These are phyloP conservation scores for Eristalis tenax DNA, from an alignment of 2,888 invertebrate genomes.

Conservation along the genomic window DNA sequence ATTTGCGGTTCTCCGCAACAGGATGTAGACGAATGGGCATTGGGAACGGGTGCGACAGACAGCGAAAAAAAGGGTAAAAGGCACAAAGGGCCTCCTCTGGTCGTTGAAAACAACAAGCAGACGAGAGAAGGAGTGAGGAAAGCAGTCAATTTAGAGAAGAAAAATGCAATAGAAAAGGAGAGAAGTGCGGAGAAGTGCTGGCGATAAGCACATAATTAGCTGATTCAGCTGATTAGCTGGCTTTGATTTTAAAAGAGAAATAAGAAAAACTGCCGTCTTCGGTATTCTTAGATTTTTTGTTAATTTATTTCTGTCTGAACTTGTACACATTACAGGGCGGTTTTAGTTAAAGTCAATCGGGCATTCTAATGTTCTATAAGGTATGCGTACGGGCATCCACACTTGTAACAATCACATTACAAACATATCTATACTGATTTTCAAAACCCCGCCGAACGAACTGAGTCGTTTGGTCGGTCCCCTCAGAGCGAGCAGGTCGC, in stretches of 20 bases:
- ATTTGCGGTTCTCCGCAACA: conserved; percentile 35
- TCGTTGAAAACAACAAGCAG: background rate
- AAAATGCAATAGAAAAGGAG: conserved; percentile 7
- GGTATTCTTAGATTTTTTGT: background rate
- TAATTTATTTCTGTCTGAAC: background rate
- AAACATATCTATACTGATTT: too few relatives aligned
- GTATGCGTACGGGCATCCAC: too few relatives aligned
- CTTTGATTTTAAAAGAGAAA: conserved; percentile 20
- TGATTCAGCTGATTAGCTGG: conserved; percentile 67
- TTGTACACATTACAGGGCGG: background rate
- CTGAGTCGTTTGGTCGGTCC: too few relatives aligned
- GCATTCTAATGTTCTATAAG: too few relatives aligned
- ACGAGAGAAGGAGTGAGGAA: background rate
- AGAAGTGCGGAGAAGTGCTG: conserved; percentile 56
- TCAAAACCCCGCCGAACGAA: too few relatives aligned
- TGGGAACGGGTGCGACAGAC: background rate
- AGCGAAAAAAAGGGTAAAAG: conserved; percentile 46
- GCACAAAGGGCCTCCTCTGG: conserved; percentile 32
- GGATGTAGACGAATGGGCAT: background rate
- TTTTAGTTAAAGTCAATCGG: too few relatives aligned
- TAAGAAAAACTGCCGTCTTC: background rate
- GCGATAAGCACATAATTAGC: conserved; percentile 71
- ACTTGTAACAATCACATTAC: too few relatives aligned
- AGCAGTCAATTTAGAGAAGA: conserved; percentile 25
- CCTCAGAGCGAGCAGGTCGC: too few relatives aligned